Evolutionary conservation across 2,113 vertebrate genomes (phyloP), one percentile per base, ranked within the genome.

Genomic region (Ivindomyrus marchei): DNA sequence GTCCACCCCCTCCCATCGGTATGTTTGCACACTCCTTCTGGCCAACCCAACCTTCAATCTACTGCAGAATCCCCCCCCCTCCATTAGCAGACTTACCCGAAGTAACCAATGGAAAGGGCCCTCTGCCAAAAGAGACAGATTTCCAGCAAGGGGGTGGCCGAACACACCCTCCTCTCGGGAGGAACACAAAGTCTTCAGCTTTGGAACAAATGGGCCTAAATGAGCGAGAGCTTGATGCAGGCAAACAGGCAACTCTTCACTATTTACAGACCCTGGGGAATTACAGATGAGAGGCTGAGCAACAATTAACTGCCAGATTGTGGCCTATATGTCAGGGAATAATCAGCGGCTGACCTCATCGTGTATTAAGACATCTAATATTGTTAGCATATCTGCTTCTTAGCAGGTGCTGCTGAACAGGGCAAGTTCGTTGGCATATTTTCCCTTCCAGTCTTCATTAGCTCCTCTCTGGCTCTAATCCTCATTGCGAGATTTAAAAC

Each of bases 211-310:
- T 27, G 45, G 24, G 8, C 45, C 83, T 85, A 3, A 7, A 39
- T 80, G 74, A 42, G 0, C 0, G 24, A 21, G 24, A 46, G 45
- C 42, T 85, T 21, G 15, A 85, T 45, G 17, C 83, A 85, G 83
- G 39, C 42, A 49, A 39, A 49, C 46, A 49, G 21, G 19, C 46
- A n/a, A 24, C 46, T 46, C 39, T n/a, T n/a, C 5, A 49, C 39
- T 24, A 85, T 27, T 85, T 49, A 45, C 83, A 85, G 21, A 46
- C 74, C 74, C 31, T 21, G 9, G 39, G 24, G 24, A 85, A 46
- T 24, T 49, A 85, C 36, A 85, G 83, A 47, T 85, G 83, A 85
- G 83, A 85, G 83, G 21, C 45, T 85, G 45, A 85, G 83, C 24
- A 85, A 49, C 24, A 49, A n/a, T 85, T 85, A 85, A 49, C 46